Evolutionary conservation across 2,113 vertebrate species (phyloP), one percentile per base, ranked within the genome.

Genomic region (Podocnemis expansa): DNA sequence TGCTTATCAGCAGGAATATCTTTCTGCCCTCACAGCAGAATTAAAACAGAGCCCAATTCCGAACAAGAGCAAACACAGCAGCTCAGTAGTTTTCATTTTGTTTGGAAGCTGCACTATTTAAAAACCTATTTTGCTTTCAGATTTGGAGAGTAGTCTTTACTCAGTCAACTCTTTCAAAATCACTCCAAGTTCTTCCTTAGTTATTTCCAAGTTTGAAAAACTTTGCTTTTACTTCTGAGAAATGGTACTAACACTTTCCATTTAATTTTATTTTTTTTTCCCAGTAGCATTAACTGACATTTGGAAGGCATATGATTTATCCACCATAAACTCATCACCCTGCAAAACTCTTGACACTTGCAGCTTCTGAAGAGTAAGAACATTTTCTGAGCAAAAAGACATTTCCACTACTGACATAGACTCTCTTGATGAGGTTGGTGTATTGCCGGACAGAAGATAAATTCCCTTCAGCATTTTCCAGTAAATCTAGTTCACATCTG

Each of bases 21-120:
- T 79, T 8, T 87, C 49, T 78, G 83, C n/a, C 54, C 38, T 89
- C 86, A 91, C 93, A 95, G 95, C 95, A 58, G 91, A 56, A 49
- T 56, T 79, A 96, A 47, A 96, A 87, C 67, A 95, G 79, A 92
- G 93, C 85, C 52, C 56, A 93, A 89, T 85, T 75, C 88, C 86
- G 67, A 47, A 12, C 91, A 88, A 91, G 81, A 96, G 84, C 80
- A 85, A 4, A 63, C 89, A 63, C 78, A 84, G 88, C 83, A 85
- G 56, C 58, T 93, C 84, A 80, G 82, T 8, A 87, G 89, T 82
- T 91, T 96, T 94, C 58, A 79, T 21, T 92, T 89, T 56, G 94
- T 93, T 89, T 89, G 52, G 92, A 58, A 41, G 45, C 43, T 92
- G 70, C 47, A 19, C 87, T 93, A 83, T 87, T 95, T 93, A 95